Evolutionary conservation across 2,888 invertebrate species (phyloP).

Genomic region (Boloria euphrosyne): DNA sequence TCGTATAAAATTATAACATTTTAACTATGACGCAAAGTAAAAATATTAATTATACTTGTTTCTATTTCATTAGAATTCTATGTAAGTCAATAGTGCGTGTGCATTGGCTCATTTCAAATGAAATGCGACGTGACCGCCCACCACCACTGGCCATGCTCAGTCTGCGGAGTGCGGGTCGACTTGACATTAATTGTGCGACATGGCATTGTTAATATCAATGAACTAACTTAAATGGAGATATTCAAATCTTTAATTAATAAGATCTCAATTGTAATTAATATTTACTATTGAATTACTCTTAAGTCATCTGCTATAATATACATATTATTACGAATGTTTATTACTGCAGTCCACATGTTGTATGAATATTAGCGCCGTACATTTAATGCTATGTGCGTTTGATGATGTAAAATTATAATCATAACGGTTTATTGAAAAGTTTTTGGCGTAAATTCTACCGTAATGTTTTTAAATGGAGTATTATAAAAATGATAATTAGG

Average conservation of each 20-base stretch:
- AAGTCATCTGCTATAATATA: neutral
- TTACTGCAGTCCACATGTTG: too few relatives aligned
- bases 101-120: conserved; percentile 35
- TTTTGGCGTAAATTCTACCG: neutral
- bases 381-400: conserved; percentile 16
- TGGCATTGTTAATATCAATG: conserved; percentile 24
- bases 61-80: conserved; percentile 29
- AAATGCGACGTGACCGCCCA: conserved; percentile 36
- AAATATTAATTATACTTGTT: conserved; percentile 19
- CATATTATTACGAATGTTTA: conserved; percentile 3
- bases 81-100: conserved; percentile 37
- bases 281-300: neutral
- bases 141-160: neutral
- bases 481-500: too few relatives aligned
- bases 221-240: conserved; percentile 19
- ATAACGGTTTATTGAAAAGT: conserved; percentile 4
- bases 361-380: neutral
- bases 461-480: conserved; percentile 1
- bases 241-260: conserved; percentile 11
- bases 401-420: conserved; percentile 14
- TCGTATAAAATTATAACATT: conserved; percentile 15
- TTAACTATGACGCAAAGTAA: conserved; percentile 7
- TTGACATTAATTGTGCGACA: conserved; percentile 34
- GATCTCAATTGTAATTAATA: conserved; percentile 17
- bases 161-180: neutral